phyloP scores from a whole-genome alignment of 2,888 invertebrate species.

The Eudemis profundana region DNA sequence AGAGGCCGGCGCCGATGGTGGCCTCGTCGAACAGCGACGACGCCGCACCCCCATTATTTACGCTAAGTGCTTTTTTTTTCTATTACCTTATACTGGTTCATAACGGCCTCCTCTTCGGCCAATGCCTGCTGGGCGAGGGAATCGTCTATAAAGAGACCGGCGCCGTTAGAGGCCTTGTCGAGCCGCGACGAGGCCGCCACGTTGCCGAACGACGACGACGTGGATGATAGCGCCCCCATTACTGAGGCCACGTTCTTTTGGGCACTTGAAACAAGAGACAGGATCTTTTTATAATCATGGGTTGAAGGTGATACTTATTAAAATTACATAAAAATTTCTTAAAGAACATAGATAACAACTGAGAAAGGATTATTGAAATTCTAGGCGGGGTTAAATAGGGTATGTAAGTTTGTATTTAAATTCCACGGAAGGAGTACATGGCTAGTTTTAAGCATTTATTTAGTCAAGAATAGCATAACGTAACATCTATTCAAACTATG shows the following conservation, averaged over 20 bases:
- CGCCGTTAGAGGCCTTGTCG: constrained; percentile 88
- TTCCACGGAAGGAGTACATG: too few relatives aligned
- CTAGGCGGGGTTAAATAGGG: too few relatives aligned
- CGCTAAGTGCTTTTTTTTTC: constrained; percentile 91
- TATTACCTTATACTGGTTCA: constrained; percentile 98
- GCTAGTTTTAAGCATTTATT: too few relatives aligned
- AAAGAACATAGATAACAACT: too few relatives aligned
- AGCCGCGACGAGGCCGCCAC: constrained; percentile 91
- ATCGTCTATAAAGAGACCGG: constrained; percentile 89
- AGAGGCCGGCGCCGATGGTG: constrained; percentile 85
- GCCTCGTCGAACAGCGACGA: constrained; percentile 88
- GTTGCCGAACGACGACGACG: constrained; percentile 94
- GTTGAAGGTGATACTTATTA: background rate
- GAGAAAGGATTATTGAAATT: too few relatives aligned
- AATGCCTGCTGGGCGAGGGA: constrained; percentile 93
- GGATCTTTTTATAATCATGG: background rate
- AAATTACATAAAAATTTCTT: too few relatives aligned
- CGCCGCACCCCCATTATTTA: constrained; percentile 94
- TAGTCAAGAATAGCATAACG: too few relatives aligned
- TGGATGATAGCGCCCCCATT: constrained; percentile 94
- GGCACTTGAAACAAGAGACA: constrained; percentile 81
- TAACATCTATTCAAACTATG: too few relatives aligned
- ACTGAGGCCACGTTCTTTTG: constrained; percentile 96
- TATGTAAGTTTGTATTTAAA: too few relatives aligned
- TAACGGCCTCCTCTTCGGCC: constrained; percentile 98